Conservation (phyloP, 2,113 vertebrate species). For the Tenebrosternarchus preto region DNA sequence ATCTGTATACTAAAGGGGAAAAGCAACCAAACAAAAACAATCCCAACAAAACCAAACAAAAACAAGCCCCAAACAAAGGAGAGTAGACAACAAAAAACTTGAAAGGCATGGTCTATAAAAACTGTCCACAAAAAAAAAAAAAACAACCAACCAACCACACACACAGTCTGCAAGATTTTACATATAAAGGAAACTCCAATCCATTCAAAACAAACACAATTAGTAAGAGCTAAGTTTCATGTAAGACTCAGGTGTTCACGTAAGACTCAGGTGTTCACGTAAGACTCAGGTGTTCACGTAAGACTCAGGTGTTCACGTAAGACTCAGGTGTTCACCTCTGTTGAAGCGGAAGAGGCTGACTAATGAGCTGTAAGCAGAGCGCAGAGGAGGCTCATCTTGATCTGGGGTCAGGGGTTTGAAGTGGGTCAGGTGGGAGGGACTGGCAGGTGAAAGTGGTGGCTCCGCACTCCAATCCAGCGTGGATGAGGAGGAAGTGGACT, state of each 20-base stretch:
- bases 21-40: not conserved
- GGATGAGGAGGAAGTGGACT: slow-evolving; percentile 76
- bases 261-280: slow-evolving; percentile 70
- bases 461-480: slow-evolving; percentile 80
- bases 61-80: not conserved
- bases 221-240: not conserved
- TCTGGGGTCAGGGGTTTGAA: slow-evolving; percentile 97
- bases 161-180: not conserved
- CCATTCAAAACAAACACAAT: not conserved
- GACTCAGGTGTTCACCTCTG: slow-evolving; percentile 82
- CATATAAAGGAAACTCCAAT: slow-evolving; percentile 7
- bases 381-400: slow-evolving; percentile 93
- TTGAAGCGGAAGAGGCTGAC: slow-evolving; percentile 97
- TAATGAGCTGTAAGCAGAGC: slow-evolving; percentile 96
- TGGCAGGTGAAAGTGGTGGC: slow-evolving; percentile 80
- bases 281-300: too few relatives aligned
- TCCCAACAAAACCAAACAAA: not conserved
- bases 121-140: too few relatives aligned
- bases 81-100: not conserved
- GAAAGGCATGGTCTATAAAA: not conserved
- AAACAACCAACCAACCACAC: too few relatives aligned
- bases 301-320: not conserved
- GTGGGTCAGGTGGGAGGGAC: slow-evolving; percentile 94
- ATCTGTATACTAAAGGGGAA: not conserved
- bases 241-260: not conserved